phyloP scores from a whole-genome alignment of 2,888 invertebrate genomes.

The Sesamia inferens region DNA sequence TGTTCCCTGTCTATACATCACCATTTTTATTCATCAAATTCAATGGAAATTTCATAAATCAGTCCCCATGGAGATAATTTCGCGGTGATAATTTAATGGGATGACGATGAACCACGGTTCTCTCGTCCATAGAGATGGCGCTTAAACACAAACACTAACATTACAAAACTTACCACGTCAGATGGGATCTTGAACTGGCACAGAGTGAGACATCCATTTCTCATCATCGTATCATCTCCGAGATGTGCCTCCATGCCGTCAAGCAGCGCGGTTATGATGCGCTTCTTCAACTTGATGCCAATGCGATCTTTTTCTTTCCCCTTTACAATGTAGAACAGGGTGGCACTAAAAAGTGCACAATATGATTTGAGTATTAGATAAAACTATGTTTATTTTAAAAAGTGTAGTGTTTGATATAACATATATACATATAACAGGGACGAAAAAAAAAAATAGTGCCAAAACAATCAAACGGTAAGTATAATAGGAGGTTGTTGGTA shows the following conservation, averaged over 20 bases:
- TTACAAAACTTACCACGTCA: slow-evolving; percentile 94
- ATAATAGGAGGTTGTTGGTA: background rate
- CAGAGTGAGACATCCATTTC: slow-evolving; percentile 98
- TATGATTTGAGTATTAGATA: background rate
- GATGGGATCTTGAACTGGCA: slow-evolving; percentile 98
- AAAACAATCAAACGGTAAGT: background rate
- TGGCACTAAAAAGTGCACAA: slow-evolving; percentile 92
- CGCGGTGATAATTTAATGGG: no score
- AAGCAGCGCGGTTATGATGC: slow-evolving; percentile 95
- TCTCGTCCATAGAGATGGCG: background rate
- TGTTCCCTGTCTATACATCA: background rate
- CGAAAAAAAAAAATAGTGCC: no score
- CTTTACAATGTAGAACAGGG: slow-evolving; percentile 98
- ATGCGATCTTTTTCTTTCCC: slow-evolving; percentile 94
- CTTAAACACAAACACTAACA: background rate
- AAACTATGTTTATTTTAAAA: no score
- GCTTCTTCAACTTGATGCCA: slow-evolving; percentile 93
- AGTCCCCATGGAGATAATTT: background rate
- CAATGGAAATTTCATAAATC: background rate
- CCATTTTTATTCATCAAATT: background rate
- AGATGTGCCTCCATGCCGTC: slow-evolving; percentile 97
- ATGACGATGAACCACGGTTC: no score
- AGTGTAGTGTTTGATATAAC: no score
- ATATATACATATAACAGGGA: no score
- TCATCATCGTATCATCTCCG: slow-evolving; percentile 97